Evolutionary conservation across 2,113 vertebrate species (phyloP).

Genomic region (Brevimyrus niger): DNA sequence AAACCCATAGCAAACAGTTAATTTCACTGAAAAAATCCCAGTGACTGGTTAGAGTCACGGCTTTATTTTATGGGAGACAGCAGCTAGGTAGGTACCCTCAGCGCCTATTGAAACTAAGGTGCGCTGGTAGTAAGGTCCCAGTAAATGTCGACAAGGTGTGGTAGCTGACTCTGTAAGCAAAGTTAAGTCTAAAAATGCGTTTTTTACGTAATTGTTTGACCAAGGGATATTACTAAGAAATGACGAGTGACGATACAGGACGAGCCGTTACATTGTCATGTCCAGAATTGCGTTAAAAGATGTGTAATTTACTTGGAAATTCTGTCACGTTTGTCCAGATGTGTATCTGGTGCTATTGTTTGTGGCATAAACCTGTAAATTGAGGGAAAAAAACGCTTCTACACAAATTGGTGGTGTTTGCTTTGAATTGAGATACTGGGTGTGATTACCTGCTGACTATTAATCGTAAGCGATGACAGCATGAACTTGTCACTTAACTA

Average conservation of each 20-base stretch:
- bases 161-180: background rate
- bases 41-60: background rate
- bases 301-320: background rate
- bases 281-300: background rate
- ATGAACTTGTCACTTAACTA: background rate
- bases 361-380: background rate
- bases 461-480: background rate
- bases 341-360: background rate
- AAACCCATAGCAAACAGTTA: background rate
- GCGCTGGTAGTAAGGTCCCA: background rate
- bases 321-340: background rate
- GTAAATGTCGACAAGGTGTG: background rate
- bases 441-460: background rate
- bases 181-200: background rate
- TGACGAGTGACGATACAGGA: background rate
- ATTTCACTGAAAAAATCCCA: background rate
- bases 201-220: background rate
- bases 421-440: background rate
- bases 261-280: background rate
- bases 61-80: background rate
- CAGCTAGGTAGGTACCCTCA: background rate
- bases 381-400: background rate
- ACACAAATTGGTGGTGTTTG: background rate
- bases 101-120: background rate
- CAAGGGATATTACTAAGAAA: background rate